Conservation (phyloP, 2,113 vertebrate species). For the Glaucidium brasilianum region DNA sequence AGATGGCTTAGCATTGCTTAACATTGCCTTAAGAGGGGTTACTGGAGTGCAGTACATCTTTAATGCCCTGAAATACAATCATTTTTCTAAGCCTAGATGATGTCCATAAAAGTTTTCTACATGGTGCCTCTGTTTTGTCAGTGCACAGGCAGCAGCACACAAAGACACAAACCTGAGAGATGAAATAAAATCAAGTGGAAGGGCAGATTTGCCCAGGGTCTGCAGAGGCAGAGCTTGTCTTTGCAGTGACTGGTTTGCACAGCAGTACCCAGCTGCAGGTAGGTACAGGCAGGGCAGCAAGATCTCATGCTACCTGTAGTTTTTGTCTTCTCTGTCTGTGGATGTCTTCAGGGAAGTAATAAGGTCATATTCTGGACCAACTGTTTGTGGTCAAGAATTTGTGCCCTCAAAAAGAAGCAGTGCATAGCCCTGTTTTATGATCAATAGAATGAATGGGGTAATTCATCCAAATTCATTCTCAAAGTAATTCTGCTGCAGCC, state of each 20-base stretch:
- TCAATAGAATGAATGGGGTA: background rate
- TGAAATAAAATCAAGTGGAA: background rate
- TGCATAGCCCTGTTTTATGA: slow-evolving; percentile 11
- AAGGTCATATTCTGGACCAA: background rate
- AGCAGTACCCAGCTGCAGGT: background rate
- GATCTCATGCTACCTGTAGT: background rate
- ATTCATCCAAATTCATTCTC: slow-evolving; percentile 42
- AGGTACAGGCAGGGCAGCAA: background rate
- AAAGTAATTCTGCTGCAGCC: slow-evolving; percentile 11
- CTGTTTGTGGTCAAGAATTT: background rate
- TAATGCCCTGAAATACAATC: background rate
- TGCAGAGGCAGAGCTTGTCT: background rate
- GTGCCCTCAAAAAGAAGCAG: background rate
- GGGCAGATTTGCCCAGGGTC: background rate
- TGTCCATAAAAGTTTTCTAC: background rate
- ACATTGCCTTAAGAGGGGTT: background rate
- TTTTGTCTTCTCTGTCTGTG: background rate
- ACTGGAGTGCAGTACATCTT: background rate
- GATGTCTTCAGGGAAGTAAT: background rate
- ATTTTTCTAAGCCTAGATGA: background rate
- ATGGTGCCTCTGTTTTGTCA: background rate
- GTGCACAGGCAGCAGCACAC: background rate
- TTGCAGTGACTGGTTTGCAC: background rate
- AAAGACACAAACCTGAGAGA: background rate
- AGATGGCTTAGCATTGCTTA: background rate